Evolutionary conservation across 2,113 vertebrate species (phyloP).

Genomic region (Perca schrenkii): DNA sequence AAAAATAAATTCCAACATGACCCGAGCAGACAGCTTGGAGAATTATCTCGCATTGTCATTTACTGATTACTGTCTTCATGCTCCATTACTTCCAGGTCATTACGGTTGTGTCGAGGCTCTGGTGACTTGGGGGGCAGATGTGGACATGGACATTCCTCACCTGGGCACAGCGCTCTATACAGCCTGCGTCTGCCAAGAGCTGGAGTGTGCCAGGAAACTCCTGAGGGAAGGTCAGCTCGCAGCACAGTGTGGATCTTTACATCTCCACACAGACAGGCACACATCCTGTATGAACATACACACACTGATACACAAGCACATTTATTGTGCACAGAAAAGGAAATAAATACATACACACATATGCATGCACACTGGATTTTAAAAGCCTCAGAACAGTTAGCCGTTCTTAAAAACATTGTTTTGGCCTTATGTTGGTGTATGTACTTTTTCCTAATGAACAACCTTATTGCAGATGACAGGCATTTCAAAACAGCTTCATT

Average conservation of each 20-base stretch:
- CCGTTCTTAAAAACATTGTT: not conserved
- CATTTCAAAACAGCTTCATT: not conserved
- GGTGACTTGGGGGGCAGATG: conserved; percentile 92
- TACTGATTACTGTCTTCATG: conserved; percentile 57
- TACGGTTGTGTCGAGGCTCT: conserved; percentile 91
- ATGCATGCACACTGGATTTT: not conserved
- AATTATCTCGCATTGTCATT: conserved; percentile 61
- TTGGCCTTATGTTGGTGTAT: not conserved
- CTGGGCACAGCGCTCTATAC: conserved; percentile 94
- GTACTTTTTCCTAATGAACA: not conserved
- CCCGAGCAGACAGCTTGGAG: conserved; percentile 56
- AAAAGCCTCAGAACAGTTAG: not conserved
- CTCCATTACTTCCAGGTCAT: conserved; percentile 87
- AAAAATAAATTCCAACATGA: conserved; percentile 48
- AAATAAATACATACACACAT: not conserved
- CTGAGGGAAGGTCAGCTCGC: conserved; percentile 89
- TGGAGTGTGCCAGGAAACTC: conserved; percentile 91
- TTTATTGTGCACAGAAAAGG: not conserved
- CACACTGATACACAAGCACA: not conserved
- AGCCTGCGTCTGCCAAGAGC: conserved; percentile 91
- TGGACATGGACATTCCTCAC: conserved; percentile 94
- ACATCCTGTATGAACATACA: conserved; percentile 15
- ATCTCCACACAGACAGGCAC: conserved; percentile 3
- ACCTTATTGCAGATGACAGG: not conserved
- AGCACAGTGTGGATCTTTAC: conserved; percentile 47